phyloP scores from a whole-genome alignment of 2,113 vertebrate species.

The Hiodon alosoides region DNA sequence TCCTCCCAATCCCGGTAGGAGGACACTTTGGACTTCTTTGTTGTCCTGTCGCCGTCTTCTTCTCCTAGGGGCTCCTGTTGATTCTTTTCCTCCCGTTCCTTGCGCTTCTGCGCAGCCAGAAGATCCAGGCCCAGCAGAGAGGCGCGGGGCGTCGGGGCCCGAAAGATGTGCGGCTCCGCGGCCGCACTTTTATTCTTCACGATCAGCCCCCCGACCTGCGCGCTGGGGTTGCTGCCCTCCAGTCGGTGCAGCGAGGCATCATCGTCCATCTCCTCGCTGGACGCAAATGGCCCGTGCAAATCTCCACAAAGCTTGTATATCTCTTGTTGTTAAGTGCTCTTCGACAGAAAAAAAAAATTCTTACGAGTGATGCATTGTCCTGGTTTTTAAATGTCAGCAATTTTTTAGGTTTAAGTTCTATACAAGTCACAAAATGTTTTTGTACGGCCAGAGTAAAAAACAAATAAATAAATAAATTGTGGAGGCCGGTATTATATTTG shows the following conservation, averaged over 20 bases:
- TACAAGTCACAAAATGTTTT: too few relatives aligned
- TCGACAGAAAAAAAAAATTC: constrained; percentile 25
- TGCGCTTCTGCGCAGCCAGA: constrained; percentile 88
- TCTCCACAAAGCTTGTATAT: background rate
- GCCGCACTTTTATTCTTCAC: constrained; percentile 73
- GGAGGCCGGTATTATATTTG: too few relatives aligned
- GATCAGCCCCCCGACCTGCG: constrained; percentile 77
- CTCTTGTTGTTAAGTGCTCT: background rate
- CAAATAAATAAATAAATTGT: too few relatives aligned
- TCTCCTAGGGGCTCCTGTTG: constrained; percentile 43
- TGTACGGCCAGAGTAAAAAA: too few relatives aligned
- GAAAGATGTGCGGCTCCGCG: constrained; percentile 83
- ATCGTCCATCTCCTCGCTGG: constrained; percentile 46
- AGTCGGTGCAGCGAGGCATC: constrained; percentile 77
- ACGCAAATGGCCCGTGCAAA: too few relatives aligned
- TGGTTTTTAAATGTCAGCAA: background rate
- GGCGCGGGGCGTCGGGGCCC: constrained; percentile 82
- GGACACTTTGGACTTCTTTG: constrained; percentile 73
- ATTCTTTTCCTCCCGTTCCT: constrained; percentile 76
- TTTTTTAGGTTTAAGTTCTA: background rate
- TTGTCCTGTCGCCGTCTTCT: constrained; percentile 43
- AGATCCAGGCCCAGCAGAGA: constrained; percentile 87
- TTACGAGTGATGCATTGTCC: background rate
- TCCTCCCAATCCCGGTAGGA: constrained; percentile 89
- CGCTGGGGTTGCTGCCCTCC: constrained; percentile 65